Base-by-base conservation (phyloP, 2,113 vertebrate genomes). In the Cephalopholis sonnerati region DNA sequence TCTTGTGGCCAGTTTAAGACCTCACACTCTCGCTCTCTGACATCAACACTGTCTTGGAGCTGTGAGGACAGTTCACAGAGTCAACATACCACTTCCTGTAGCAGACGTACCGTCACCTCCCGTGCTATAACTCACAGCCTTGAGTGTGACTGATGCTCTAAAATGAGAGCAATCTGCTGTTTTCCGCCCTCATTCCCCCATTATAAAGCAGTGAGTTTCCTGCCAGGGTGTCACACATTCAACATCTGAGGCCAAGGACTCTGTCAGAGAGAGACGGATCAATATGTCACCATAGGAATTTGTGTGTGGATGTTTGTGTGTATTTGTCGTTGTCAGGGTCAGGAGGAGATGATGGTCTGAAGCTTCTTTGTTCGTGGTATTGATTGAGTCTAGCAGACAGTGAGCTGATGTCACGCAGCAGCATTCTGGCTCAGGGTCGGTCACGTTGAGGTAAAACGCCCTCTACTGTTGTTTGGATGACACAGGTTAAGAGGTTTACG, bases 1-100 rank as follows among this genome's bases (percentile, higher is more conserved):
- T 73, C 95, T 87, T 66, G 88, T 94, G 94, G 91, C 22, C 46
- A 82, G 15, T 59, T 39, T 16, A 5, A 2, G 36, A 50, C 39
- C 86, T 46, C 46, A 51, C 87, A 74, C 74, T 2, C 17, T 50
- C 25, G 13, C 27, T 55, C 46, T 32, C 17, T 0, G 3, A 2
- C 50, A 12, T 25, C 57, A 46, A 69, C 11, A 4, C 16, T 54
- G 48, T 3, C 48, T 79, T 36, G 54, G 55, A 74, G 67, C 61
- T 79, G 70, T 63, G 36, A 59, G 73, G 9, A 67, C 63, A 25
- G 29, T 71, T 44, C 24, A 27, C 27, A 84, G 57, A 65, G 39
- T 75, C 55, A 75, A 64, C 74, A 73, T 46, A 53, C 2, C 57
- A 18, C 62, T 82, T 83, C 87, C 81, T 74, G 46, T 65, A 13